Evolutionary conservation across 1,140 invertebrate genomes (phyloP), one percentile per base, ranked within the genome.

Genomic region (Dysdera silvatica): DNA sequence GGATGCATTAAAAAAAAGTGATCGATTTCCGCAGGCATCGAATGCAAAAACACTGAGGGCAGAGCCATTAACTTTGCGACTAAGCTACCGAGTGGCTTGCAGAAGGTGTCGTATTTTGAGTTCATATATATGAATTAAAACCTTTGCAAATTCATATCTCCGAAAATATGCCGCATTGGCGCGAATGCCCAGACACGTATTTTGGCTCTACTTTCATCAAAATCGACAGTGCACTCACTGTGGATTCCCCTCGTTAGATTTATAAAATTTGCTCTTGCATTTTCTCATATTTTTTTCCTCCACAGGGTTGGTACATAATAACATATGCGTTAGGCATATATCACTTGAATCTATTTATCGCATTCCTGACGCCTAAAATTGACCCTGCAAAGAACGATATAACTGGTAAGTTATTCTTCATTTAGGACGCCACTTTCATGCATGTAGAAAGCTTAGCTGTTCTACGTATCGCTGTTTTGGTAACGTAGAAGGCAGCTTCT

Each of bases 311-410:
- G 93, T 99, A 99, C 78, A 99, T 99, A 72, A 86, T 99, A 47
- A 95, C 94, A 66, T 99, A 99, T 80, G 95, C 92, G 20, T 79
- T 99, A 73, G 95, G 95, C 69, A 99, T 99, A 74, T 99, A 98
- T 80, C 91, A 98, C 76, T 83, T 99, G 73, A 99, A 99, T 82
- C 82, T 99, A 75, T 98, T 99, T 79, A 95, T 99, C 80, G 92
- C 93, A 80, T 99, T 99, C 82, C 83, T 99, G 60, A 95, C 96
- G 73, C 96, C 97, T 72, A 98, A 98, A 83, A 96, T 97, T 73
- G 95, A 99, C 84, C 96, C 95, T 69, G 90, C 90, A 35, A 84
- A 94, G 80, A 84, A 74, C 63, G 80, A 93, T 78, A 91, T 91
- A 77, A 88, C 91, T 79, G 90, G 89, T 88, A 82, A 70, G 68